Conservation (phyloP, 2,797 vertebrate genomes). For the Sebastes matsubarae region DNA sequence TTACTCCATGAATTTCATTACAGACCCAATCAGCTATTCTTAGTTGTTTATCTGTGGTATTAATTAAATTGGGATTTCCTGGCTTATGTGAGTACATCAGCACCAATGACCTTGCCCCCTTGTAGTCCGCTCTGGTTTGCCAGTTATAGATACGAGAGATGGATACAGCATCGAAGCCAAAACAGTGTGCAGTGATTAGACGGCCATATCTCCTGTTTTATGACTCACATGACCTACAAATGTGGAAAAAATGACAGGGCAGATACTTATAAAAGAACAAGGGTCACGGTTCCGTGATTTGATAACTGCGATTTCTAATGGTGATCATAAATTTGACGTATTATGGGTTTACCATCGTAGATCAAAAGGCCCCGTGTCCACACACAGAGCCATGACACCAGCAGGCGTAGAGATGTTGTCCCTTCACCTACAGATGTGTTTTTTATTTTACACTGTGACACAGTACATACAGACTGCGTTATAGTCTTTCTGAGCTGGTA, state of each 20-base stretch:
- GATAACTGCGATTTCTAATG: not conserved
- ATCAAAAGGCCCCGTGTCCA: not conserved
- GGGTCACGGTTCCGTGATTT: slow-evolving; percentile 7
- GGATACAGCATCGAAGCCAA: not conserved
- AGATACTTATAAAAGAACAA: slow-evolving; percentile 8
- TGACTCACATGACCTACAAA: slow-evolving; percentile 11
- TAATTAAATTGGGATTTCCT: slow-evolving; percentile 22
- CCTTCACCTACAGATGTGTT: not conserved
- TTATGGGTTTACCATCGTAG: not conserved
- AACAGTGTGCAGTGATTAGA: slow-evolving; percentile 2
- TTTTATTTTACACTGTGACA: not conserved
- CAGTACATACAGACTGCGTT: not conserved
- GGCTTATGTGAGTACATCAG: not conserved
- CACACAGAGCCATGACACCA: not conserved
- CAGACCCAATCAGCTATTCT: slow-evolving; percentile 26
- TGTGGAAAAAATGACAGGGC: not conserved
- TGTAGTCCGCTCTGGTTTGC: not conserved
- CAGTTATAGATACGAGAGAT: not conserved
- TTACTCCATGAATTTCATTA: slow-evolving; percentile 64
- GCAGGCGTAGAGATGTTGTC: not conserved
- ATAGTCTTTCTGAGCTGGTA: not conserved
- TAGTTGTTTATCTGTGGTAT: slow-evolving; percentile 16
- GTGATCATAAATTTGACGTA: slow-evolving; percentile 3
- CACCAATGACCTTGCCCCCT: not conserved
- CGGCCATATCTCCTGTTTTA: slow-evolving; percentile 14